phyloP scores from a whole-genome alignment of 2,888 invertebrate species.

The Tillus elongatus region DNA sequence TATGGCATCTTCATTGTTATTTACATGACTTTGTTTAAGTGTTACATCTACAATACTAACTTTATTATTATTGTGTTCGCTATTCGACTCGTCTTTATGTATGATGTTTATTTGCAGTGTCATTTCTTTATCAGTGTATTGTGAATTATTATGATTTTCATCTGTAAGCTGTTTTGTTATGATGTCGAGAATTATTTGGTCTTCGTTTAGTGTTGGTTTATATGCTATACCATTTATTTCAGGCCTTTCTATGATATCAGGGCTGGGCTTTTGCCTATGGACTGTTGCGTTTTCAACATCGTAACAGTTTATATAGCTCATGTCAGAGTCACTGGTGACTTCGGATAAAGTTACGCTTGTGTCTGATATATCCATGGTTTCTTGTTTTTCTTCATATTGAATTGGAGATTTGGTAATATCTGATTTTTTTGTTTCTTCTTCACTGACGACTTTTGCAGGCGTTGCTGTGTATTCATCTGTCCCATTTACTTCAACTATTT shows the following conservation, averaged over 20 bases:
- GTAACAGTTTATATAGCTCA: conserved; percentile 36
- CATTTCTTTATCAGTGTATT: conserved; percentile 13
- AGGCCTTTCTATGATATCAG: no score
- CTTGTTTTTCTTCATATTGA: no score
- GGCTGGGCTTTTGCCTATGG: conserved; percentile 21
- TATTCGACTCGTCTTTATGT: neutral
- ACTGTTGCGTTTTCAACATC: conserved; percentile 37
- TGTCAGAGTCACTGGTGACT: conserved; percentile 39
- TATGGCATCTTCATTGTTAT: no score
- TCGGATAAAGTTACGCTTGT: conserved; percentile 21
- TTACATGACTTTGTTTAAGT: neutral
- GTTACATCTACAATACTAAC: conserved; percentile 3
- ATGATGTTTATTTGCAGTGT: neutral
- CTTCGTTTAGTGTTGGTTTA: conserved; percentile 15
- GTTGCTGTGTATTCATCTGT: no score
- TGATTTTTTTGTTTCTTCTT: no score
- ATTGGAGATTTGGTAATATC: no score
- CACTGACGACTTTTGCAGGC: no score
- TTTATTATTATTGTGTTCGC: conserved; percentile 6
- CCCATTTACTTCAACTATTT: no score
- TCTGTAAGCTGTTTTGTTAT: neutral
- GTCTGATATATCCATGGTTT: no score
- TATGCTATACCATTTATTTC: no score
- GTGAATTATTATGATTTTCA: conserved; percentile 6
- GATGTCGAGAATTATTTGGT: conserved; percentile 8